Base-by-base conservation (phyloP, 2,797 vertebrate species). In the Leptoclinus maculatus region DNA sequence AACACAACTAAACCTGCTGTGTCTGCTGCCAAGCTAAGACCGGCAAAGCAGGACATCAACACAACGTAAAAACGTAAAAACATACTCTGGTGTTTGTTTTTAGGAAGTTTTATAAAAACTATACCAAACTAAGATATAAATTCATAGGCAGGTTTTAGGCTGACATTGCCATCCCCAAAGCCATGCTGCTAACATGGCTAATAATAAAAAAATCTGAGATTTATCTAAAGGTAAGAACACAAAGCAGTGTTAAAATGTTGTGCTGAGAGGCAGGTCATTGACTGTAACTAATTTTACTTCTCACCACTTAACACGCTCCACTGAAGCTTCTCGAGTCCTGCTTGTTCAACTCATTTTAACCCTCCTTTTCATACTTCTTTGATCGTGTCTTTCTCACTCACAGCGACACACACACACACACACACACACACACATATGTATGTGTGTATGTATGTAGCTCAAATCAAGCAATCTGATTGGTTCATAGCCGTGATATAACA, bases 331-430 rank as follows among this genome's bases (percentile, higher is more conserved):
- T 67, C 6, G 1, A 43, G 11, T 68, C 7, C 23, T 69, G 54
- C 17, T 49, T 56, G 9, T 63, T 88, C 58, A 84, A 77, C 41
- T 76, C 43, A 39, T 23, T 25, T 58, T 66, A 63, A 59, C 67
- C 67, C 60, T 66, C 21, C 39, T 74, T 80, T 83, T 87, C 74
- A 68, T 77, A 74, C 71, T 71, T 82, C 66, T 83, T 39, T 57
- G 25, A 69, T 53, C 49, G 56, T 54, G 67, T 79, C 7, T 34
- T 25, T 60, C 51, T 80, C 65, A 60, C 59, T 34, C 60, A 67
- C 43, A 45, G 19, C 23, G 9, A 71, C 12, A 56, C 29, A 29
- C 27, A 29, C 27, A 29, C 27, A 29, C 27, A 27, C 27, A 27
- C 27, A 27, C 29, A 32, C 29, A 32, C 29, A 32, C 29, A 32